Conservation (phyloP, 2,888 invertebrate species). For the Amiota communis region DNA sequence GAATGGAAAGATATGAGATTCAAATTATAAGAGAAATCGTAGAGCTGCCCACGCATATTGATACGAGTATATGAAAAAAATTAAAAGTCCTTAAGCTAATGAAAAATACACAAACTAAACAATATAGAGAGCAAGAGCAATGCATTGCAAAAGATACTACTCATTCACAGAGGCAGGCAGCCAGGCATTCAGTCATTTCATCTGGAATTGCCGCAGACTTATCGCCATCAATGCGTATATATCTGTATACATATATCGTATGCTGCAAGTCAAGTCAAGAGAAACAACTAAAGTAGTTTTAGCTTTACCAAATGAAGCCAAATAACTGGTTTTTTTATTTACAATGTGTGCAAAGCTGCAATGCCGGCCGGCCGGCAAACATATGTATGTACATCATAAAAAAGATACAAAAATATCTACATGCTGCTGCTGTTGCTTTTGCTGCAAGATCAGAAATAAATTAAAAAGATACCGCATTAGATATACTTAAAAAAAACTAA, state of each 20-base stretch:
- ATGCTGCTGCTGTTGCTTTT: not conserved
- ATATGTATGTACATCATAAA: not conserved
- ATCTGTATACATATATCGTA: not conserved
- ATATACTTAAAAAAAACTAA: slow-evolving; percentile 45
- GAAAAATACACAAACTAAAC: no score
- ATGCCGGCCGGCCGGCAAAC: slow-evolving; percentile 51
- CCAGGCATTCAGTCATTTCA: not conserved
- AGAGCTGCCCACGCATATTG: no score
- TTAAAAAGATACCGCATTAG: slow-evolving; percentile 63
- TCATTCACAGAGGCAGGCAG: no score
- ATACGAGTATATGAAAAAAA: no score
- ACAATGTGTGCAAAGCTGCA: slow-evolving; percentile 4
- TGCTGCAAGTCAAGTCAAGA: slow-evolving; percentile 6
- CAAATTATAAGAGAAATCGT: no score
- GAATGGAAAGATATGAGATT: no score
- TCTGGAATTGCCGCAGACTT: slow-evolving; percentile 1
- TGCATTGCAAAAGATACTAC: no score
- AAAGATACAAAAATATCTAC: not conserved
- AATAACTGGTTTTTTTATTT: slow-evolving; percentile 41
- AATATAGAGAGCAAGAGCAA: no score
- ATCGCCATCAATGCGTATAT: slow-evolving; percentile 9
- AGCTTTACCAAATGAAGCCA: slow-evolving; percentile 34
- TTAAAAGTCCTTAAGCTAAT: no score
- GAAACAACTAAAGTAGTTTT: not conserved
- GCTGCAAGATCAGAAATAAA: slow-evolving; percentile 55